Base-by-base conservation (phyloP, 1,140 invertebrate genomes). In the Solen grandis region DNA sequence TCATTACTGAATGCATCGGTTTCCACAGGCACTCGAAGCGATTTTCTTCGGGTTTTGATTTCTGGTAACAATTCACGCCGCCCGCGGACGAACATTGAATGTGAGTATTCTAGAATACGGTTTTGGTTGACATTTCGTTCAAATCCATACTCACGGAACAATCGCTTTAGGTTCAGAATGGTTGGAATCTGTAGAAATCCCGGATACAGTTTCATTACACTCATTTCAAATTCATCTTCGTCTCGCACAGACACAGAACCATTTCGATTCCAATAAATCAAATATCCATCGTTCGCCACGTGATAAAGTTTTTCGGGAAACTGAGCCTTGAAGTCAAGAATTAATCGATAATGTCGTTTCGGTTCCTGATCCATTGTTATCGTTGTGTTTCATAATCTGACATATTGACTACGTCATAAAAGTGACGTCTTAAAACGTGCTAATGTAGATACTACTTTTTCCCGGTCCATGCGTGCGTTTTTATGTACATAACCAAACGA, bases 81-180 rank as follows among this genome's bases (percentile, higher is more conserved):
- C 31, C 62, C 75, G 35, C 33, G 72, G 1, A 59, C 25, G 25
- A 85, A 77, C n/a, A 22, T 63, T 25, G 81, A 76, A 68, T 85
- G 84, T 14, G 70, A 77, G 57, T 72, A 85, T 41, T 83, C 66
- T 13, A 81, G 65, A 8, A 46, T 16, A 14, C 66, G 60, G 13
- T 80, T 68, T 31, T 72, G 38, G 50, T 83, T 83, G 3, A 79
- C 57, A 25, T 36, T 36, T 72, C 84, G 73, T 22, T 81, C 78
- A 52, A 85, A 85, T 3, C 78, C 83, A 68, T 85, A 85, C 55
- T 85, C 84, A 22, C 84, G 55, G 41, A 85, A 81, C 33, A 85
- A 63, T 38, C 84, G 29, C 27, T 77, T 68, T 8, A 85, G 68
- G 46, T 85, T 85, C n/a, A 66, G 63, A 35, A 85, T 75, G 19